Percentiles rank a stretch among this genome's conserved stretches.
Conservation (phyloP, 2,888 invertebrate genomes). For the Drosophila atripex region DNA sequence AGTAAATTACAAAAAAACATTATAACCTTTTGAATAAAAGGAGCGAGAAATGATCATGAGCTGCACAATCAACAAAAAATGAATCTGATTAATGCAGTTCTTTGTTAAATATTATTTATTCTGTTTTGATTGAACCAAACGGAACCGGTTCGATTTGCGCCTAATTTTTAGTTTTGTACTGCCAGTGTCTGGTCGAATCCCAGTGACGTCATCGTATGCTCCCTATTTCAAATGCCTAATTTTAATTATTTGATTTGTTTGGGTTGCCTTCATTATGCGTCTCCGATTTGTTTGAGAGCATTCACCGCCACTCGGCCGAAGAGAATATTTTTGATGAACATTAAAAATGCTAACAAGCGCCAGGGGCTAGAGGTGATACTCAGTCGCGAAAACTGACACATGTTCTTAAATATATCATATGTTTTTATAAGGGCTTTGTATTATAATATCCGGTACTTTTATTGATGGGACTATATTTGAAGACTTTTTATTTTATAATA, state of each 20-base stretch:
- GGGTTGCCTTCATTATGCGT: constrained; percentile 48
- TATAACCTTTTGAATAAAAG: background rate
- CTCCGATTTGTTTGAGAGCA: constrained; percentile 41
- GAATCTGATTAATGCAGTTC: constrained; percentile 38
- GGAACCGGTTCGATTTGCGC: constrained; percentile 53
- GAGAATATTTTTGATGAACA: constrained; percentile 16
- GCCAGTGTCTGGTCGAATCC: constrained; percentile 3
- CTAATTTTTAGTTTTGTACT: constrained; percentile 19
- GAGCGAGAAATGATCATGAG: constrained; percentile 5
- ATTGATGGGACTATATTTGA: too few relatives aligned
- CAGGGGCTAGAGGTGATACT: constrained; percentile 10
- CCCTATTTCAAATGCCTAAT: constrained; percentile 17
- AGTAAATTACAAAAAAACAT: constrained; percentile 2
- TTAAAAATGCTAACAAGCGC: background rate
- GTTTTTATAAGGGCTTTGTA: background rate
- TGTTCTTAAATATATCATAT: background rate
- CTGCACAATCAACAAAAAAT: constrained; percentile 4
- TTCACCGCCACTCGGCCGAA: constrained; percentile 19
- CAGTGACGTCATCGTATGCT: constrained; percentile 23
- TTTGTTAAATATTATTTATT: constrained; percentile 30
- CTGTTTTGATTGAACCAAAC: constrained; percentile 43
- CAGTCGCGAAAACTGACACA: background rate
- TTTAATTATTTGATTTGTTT: constrained; percentile 27
- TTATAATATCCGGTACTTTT: background rate
- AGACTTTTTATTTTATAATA: too few relatives aligned